These are phyloP conservation scores for Mesoligia furuncula DNA, from an alignment of 2,888 invertebrate genomes.

Conservation along the genomic window DNA sequence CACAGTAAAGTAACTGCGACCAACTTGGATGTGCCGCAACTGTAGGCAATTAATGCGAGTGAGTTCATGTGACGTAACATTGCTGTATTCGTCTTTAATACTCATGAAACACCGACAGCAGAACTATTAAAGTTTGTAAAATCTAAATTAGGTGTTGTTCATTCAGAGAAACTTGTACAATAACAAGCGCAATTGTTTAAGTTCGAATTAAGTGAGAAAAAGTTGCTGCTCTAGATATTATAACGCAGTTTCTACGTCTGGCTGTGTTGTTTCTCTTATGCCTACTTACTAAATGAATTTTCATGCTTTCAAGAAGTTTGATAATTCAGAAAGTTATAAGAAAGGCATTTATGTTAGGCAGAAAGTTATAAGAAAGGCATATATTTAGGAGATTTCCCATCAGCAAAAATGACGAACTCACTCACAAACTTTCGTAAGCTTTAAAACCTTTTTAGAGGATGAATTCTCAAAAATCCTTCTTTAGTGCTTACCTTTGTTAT, in stretches of 20 bases:
- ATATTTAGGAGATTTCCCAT: neutral
- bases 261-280: neutral
- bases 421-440: neutral
- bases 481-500: neutral
- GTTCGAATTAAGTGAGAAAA: constrained; percentile 36
- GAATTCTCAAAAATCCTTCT: too few species aligned
- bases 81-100: constrained; percentile 27
- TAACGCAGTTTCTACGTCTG: neutral
- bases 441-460: neutral
- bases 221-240: constrained; percentile 1
- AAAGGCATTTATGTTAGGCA: neutral
- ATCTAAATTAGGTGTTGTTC: constrained; percentile 42
- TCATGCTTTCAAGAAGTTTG: neutral
- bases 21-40: neutral
- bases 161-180: constrained; percentile 45
- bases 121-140: constrained; percentile 49
- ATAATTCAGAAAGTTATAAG: neutral
- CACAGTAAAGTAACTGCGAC: neutral
- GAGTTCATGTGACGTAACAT: constrained; percentile 17
- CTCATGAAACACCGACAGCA: constrained; percentile 30
- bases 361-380: neutral
- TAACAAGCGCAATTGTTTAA: constrained; percentile 42
- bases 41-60: constrained; percentile 8
- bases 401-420: neutral
- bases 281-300: neutral